phyloP scores from a whole-genome alignment of 2,113 vertebrate genomes.

The Turdus rufiventris region DNA sequence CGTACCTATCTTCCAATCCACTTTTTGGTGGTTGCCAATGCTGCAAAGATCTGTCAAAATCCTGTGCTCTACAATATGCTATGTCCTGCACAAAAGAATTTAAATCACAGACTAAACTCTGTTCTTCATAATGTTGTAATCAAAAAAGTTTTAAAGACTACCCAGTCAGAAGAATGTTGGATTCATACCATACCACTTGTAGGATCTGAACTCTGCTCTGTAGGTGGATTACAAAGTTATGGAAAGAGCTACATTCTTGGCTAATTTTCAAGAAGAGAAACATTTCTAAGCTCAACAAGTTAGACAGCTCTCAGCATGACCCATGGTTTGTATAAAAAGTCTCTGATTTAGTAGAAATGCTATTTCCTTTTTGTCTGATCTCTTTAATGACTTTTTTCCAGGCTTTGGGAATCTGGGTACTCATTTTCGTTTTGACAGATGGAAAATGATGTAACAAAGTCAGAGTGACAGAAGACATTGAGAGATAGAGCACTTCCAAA shows the following conservation, averaged over 20 bases:
- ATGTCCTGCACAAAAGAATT: not conserved
- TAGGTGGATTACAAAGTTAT: constrained; percentile 35
- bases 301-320: constrained; percentile 28
- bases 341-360: constrained; percentile 25
- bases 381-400: constrained; percentile 26
- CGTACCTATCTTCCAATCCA: not conserved
- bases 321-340: constrained; percentile 29
- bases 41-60: not conserved
- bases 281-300: constrained; percentile 25
- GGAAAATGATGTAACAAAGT: not conserved
- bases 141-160: not conserved
- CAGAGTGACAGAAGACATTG: not conserved
- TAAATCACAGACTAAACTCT: not conserved
- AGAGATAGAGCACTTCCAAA: not conserved
- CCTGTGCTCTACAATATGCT: not conserved
- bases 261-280: constrained; percentile 24
- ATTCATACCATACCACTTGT: not conserved
- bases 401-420: not conserved
- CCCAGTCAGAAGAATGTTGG: not conserved
- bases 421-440: not conserved
- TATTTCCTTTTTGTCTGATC: constrained; percentile 20
- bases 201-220: constrained; percentile 10
- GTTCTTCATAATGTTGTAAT: not conserved
- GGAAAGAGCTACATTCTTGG: constrained; percentile 40
- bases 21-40: not conserved